Conservation (phyloP, 1,140 invertebrate genomes). For the Drosophila quadrilineata region DNA sequence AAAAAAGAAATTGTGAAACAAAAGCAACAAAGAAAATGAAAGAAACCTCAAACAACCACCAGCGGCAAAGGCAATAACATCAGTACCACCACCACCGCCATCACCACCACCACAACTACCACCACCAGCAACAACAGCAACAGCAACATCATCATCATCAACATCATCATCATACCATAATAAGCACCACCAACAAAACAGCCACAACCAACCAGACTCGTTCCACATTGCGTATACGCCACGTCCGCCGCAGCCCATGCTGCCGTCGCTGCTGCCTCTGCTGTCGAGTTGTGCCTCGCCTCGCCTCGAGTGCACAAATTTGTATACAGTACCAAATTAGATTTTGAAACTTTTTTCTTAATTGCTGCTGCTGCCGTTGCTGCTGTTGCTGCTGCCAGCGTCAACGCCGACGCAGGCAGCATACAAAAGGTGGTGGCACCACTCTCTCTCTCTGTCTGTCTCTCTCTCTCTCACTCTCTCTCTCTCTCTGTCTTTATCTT, state of each 20-base stretch:
- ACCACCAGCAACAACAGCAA: background rate
- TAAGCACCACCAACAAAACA: no score
- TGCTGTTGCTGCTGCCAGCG: conserved; percentile 2
- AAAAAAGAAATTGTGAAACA: conserved; percentile 71
- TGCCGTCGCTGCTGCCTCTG: conserved; percentile 21
- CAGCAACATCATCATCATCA: conserved; percentile 1
- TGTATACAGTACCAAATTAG: conserved; percentile 81
- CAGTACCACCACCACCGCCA: conserved; percentile 13
- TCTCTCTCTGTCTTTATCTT: background rate
- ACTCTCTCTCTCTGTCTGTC: conserved; percentile 67
- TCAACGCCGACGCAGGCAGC: conserved; percentile 29
- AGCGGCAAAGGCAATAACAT: conserved; percentile 16
- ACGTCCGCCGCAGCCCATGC: conserved; percentile 27
- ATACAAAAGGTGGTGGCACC: conserved; percentile 72
- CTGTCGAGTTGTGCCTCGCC: no score
- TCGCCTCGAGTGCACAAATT: conserved; percentile 76
- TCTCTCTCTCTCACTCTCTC: conserved; percentile 1
- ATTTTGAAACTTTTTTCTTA: conserved; percentile 81
- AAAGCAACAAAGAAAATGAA: conserved; percentile 79
- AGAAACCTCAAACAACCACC: conserved; percentile 74
- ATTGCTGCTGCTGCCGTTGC: conserved; percentile 56
- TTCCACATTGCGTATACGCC: conserved; percentile 19
- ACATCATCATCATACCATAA: no score
- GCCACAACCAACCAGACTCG: conserved; percentile 37
- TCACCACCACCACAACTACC: conserved; percentile 13